Evolutionary conservation across 1,140 invertebrate species (phyloP), one percentile per base, ranked within the genome.

Genomic region (Zaprionus davidi): DNA sequence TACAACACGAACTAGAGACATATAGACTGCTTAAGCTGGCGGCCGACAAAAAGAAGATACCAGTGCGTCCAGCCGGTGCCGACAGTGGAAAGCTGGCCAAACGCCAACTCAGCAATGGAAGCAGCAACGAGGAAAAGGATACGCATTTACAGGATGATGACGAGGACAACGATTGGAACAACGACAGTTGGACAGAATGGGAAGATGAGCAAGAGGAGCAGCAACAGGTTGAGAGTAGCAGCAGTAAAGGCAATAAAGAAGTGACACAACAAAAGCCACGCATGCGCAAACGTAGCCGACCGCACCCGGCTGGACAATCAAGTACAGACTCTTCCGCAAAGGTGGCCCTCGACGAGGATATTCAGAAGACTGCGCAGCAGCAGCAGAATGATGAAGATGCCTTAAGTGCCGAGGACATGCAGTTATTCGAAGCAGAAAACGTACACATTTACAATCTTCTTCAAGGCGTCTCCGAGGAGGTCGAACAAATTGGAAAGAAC

Each of bases 351-450:
- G 90, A 92, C 13, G 92, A 92, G 59, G 92, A 92, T 28, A 80
- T 88, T 0, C 84, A 90, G 13, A 82, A 92, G 64, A 76, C 88
- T 1, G 77, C 70, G 36, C 81, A 90, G 64, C 88, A 84, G 65
- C 81, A 87, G 34, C 82, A 71, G 3, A 71, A 81, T 13, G 85
- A 86, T 6, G 94, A 95, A 31, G 94, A 96, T 65, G 94, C 96
- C 67, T 92, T 98, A 1, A 96, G 96, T 67, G 93, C 96, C 2
- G 98, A 99, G 92, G 98, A 99, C 93, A 93, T 98, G 49, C 98
- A 99, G 92, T 96, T 99, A 94, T 97, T 97, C 88, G 96, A 98
- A 92, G 95, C 95, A 1, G 97, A 98, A 93, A 98, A 98, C 93
- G 94, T 96, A 38, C 96, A 96, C 70, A 92, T 98, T 1, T 95